phyloP scores from a whole-genome alignment of 1,140 invertebrate species.

The Bicyclus anynana region DNA sequence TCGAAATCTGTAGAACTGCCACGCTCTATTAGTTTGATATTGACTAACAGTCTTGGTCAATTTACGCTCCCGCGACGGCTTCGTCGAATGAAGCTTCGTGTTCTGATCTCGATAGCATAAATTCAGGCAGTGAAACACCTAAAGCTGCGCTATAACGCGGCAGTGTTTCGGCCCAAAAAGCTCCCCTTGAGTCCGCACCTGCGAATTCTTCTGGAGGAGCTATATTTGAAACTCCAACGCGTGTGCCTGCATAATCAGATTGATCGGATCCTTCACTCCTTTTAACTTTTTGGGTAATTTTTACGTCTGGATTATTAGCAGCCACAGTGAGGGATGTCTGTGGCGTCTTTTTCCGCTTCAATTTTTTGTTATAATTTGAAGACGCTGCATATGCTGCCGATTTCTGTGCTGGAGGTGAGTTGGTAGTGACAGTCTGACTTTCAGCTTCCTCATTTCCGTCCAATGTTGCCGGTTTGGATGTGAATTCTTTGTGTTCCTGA shows the following conservation, averaged over 20 bases:
- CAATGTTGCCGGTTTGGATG: conserved; percentile 63
- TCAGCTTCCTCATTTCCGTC: conserved; percentile 59
- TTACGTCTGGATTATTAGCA: conserved; percentile 33
- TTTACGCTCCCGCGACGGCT: conserved; percentile 63
- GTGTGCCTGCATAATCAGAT: conserved; percentile 31
- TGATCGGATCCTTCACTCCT: conserved; percentile 51
- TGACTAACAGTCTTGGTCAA: conserved; percentile 43
- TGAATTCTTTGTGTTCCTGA: conserved; percentile 77
- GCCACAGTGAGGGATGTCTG: conserved; percentile 33
- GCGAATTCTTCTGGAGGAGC: conserved; percentile 75
- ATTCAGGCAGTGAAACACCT: conserved; percentile 81
- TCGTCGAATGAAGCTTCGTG: conserved; percentile 83
- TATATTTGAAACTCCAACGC: conserved; percentile 59
- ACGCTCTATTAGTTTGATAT: conserved; percentile 62
- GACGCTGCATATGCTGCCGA: conserved; percentile 56
- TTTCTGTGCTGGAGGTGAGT: conserved; percentile 45
- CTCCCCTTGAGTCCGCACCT: conserved; percentile 72
- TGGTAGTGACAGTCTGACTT: conserved; percentile 66
- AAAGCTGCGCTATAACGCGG: conserved; percentile 80
- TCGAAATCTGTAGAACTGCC: conserved; percentile 54
- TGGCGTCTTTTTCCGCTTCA: conserved; percentile 63
- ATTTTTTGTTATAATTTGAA: conserved; percentile 52
- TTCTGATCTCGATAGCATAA: conserved; percentile 82
- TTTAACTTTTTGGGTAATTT: conserved; percentile 41
- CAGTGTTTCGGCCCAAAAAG: conserved; percentile 80